Evolutionary conservation across 1,140 invertebrate genomes (phyloP).

Genomic region (Penaeus japonicus): DNA sequence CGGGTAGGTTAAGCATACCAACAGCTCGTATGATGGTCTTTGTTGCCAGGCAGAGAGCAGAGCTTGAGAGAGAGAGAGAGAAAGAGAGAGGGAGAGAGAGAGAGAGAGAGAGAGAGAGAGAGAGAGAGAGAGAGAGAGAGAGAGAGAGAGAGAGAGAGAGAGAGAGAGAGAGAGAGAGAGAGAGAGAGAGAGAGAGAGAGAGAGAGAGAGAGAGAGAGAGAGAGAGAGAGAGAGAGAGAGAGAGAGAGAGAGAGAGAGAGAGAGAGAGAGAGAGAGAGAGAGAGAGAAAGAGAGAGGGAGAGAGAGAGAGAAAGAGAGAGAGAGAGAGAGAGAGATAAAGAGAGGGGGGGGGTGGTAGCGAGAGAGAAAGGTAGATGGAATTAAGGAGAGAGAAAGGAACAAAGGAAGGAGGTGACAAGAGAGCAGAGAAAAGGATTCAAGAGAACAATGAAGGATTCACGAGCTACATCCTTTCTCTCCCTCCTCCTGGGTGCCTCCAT

Average conservation of each 20-base stretch:
- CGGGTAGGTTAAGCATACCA: too few relatives aligned
- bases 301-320: not conserved
- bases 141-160: not conserved
- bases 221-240: too few relatives aligned
- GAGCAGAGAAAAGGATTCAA: too few relatives aligned
- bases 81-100: not conserved
- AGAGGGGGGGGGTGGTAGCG: not conserved
- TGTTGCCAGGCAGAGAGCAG: too few relatives aligned
- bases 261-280: not conserved
- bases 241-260: not conserved
- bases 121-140: not conserved
- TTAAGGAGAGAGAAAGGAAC: not conserved
- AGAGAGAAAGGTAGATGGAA: not conserved
- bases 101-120: not conserved
- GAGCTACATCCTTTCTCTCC: not conserved
- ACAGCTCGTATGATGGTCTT: too few relatives aligned
- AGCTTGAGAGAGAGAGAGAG: not conserved
- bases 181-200: not conserved
- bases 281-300: not conserved
- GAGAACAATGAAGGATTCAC: too few relatives aligned
- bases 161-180: too few relatives aligned
- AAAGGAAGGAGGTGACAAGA: too few relatives aligned
- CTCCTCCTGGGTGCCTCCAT: not conserved
- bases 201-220: not conserved
- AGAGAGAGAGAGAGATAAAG: too few relatives aligned